These are phyloP conservation scores for Eriocheir sinensis DNA, from an alignment of 1,140 invertebrate species.

Conservation along the genomic window DNA sequence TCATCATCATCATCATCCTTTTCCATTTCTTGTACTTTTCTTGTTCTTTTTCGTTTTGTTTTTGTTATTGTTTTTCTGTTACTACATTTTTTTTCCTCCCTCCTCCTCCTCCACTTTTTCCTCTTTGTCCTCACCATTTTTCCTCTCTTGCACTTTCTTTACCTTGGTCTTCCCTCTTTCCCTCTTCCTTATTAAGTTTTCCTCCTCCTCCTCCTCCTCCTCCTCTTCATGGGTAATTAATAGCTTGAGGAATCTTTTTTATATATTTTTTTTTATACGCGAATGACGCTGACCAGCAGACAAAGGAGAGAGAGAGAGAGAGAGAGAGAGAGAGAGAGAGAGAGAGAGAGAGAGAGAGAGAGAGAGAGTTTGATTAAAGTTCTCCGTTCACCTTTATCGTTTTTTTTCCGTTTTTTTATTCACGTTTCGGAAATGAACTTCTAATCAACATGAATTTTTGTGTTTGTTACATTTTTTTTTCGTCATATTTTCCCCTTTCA, in stretches of 20 bases:
- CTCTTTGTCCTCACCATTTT: no score
- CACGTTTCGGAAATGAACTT: neutral
- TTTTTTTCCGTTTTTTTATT: neutral
- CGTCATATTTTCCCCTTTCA: neutral
- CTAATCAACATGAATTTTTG: neutral
- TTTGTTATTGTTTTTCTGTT: no score
- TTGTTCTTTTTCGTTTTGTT: neutral
- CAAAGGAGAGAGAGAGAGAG: neutral
- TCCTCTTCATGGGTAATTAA: neutral
- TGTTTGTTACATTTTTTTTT: neutral
- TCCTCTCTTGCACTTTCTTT: neutral
- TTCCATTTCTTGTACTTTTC: neutral
- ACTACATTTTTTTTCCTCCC: no score
- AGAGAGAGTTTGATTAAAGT: constrained; percentile 25
- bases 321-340: neutral
- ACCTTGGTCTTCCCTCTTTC: neutral
- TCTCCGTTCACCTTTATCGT: neutral
- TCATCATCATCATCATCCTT: neutral
- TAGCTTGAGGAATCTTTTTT: neutral
- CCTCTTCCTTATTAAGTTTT: no score
- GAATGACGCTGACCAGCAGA: neutral
- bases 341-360: constrained; percentile 19
- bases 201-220: constrained; percentile 18
- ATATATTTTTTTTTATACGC: neutral
- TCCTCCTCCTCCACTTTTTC: no score